Evolutionary conservation across 1,140 invertebrate species (phyloP), one percentile per base, ranked within the genome.

Genomic region (Drosophila yakuba): DNA sequence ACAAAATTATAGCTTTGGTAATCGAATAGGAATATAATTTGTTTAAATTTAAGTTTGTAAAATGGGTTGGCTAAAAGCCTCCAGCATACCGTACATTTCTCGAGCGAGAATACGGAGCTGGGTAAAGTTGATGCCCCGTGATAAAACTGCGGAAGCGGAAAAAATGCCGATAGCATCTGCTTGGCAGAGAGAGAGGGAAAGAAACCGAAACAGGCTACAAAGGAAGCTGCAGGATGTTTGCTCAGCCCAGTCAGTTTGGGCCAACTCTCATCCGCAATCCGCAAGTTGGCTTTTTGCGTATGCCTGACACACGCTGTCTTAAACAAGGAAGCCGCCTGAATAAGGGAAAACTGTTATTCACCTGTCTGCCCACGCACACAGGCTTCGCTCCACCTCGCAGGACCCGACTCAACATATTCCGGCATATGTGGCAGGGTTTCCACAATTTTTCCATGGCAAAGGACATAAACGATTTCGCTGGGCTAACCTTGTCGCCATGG

Each of bases 91-190:
- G 36, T 17, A 4, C 25, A 39, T 10, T 36, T 0, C 35, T 39
- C n/a, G n/a, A 32, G 35, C 10, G 36, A 17, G 17, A 10, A 17
- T 35, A 14, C 5, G 39, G 20, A 38, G 41, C 20, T 14, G 61
- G 59, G 36, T 56, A 41, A 78, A 81, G 74, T 64, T 68, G 79
- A 78, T 81, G 74, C 80, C 62, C 62, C 77, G 73, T 89, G 84
- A 89, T 89, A 84, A 89, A 89, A 89, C 71, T 84, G 77, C 85
- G 84, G 84, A 89, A 89, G 84, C 74, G 74, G 69, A 72, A 78
- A 84, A 80, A 90, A 89, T 89, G 85, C 84, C 85, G 80, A 88
- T 89, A 68, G 80, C 73, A 89, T 80, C 80, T 60, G 67, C 17
- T 17, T 17, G 17, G 17, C 0, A 17, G 17, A 17, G 17, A 17